Evolutionary conservation across 2,797 vertebrate species (phyloP).

Genomic region (Petrocephalus sullivani): DNA sequence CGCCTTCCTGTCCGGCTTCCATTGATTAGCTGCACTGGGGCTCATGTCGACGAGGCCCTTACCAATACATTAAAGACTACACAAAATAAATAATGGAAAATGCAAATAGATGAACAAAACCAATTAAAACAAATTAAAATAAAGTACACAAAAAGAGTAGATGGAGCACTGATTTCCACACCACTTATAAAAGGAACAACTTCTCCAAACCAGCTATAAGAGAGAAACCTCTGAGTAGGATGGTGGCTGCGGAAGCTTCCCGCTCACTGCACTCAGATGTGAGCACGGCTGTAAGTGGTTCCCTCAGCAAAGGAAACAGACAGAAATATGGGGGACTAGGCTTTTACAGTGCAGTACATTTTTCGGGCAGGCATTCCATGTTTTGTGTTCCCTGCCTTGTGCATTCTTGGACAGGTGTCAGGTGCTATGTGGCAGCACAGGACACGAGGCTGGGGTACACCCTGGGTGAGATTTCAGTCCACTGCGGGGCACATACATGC

Average conservation of each 20-base stretch:
- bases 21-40: not conserved
- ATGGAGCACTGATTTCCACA: not conserved
- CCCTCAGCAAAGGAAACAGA: not conserved
- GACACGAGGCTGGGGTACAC: not conserved
- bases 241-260: not conserved
- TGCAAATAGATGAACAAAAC: not conserved
- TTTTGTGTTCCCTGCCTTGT: not conserved
- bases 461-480: not conserved
- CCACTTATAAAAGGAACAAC: not conserved
- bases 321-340: not conserved
- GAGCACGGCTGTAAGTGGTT: not conserved
- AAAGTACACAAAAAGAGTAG: not conserved
- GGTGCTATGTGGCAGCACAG: not conserved
- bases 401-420: not conserved
- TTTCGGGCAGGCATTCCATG: not conserved
- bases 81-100: not conserved
- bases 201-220: not conserved
- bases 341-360: not conserved
- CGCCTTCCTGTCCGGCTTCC: not conserved
- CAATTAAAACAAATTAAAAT: not conserved
- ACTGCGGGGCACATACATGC: not conserved
- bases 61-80: not conserved
- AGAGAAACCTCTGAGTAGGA: not conserved
- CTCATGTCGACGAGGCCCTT: conserved; percentile 41
- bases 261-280: not conserved